These are phyloP conservation scores for Eurois occulta DNA, from an alignment of 2,888 invertebrate genomes.

Conservation along the genomic window DNA sequence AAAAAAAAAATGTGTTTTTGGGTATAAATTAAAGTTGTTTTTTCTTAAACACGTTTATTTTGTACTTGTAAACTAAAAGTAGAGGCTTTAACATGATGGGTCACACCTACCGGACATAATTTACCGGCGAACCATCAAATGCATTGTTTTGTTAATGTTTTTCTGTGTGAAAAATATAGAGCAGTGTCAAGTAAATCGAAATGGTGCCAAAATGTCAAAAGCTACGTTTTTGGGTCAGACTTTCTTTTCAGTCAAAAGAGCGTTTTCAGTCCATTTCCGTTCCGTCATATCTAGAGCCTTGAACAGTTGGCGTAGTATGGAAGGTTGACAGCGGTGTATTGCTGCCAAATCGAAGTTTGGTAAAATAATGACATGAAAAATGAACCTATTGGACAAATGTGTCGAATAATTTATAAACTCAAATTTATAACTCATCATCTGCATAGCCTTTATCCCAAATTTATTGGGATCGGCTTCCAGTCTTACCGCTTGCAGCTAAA, in stretches of 20 bases:
- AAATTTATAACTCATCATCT: too few species aligned
- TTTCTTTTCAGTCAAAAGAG: constrained; percentile 14
- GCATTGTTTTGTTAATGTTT: background rate
- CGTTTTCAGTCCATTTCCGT: constrained; percentile 19
- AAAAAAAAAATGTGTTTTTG: too few species aligned
- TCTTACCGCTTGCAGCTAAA: too few species aligned
- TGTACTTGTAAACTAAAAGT: background rate
- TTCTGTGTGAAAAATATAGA: constrained; percentile 10
- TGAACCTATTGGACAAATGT: background rate
- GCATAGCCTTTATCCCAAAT: too few species aligned
- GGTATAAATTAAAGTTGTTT: background rate
- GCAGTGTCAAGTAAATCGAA: constrained; percentile 3
- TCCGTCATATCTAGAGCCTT: constrained; percentile 16
- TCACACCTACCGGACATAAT: background rate
- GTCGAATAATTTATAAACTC: too few species aligned
- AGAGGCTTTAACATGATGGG: background rate
- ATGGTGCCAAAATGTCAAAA: constrained; percentile 12
- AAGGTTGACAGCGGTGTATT: background rate
- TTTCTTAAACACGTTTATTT: background rate
- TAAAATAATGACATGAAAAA: background rate
- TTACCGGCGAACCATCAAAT: background rate
- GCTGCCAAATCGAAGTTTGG: background rate
- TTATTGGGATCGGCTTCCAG: too few species aligned
- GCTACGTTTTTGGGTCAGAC: constrained; percentile 24
- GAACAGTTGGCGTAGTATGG: background rate